phyloP scores from a whole-genome alignment of 2,888 invertebrate genomes.

The Dasypogon diadema region DNA sequence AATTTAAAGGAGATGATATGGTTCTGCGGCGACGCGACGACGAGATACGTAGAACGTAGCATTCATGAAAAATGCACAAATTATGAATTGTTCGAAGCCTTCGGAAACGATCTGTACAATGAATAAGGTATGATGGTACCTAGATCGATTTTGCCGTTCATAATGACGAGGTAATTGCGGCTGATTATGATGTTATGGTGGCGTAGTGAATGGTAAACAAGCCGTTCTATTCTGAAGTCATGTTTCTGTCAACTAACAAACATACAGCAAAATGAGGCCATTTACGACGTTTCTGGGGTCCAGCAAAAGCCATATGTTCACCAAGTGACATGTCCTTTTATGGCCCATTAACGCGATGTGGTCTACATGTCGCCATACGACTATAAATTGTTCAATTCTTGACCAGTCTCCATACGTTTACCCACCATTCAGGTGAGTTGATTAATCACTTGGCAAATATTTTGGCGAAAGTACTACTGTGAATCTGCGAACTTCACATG shows the following conservation, averaged over 20 bases:
- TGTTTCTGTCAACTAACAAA: constrained; percentile 36
- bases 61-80: constrained; percentile 12
- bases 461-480: constrained; percentile 39
- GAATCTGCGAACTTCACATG: constrained; percentile 32
- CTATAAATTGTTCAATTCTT: constrained; percentile 49
- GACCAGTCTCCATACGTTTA: constrained; percentile 28
- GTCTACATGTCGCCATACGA: constrained; percentile 41
- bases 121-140: too few relatives aligned
- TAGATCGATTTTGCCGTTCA: too few relatives aligned
- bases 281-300: constrained; percentile 5
- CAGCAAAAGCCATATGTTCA: constrained; percentile 32
- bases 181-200: constrained; percentile 36
- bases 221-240: neutral
- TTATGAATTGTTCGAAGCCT: constrained; percentile 15
- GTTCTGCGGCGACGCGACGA: neutral
- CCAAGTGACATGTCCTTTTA: constrained; percentile 46
- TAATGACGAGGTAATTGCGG: constrained; percentile 23
- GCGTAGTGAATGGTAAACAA: neutral
- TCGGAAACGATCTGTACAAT: neutral
- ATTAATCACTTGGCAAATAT: constrained; percentile 50
- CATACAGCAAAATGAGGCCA: constrained; percentile 39
- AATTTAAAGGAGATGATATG: constrained; percentile 13
- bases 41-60: neutral
- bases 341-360: constrained; percentile 47
- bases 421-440: constrained; percentile 43